Evolutionary conservation across 2,113 vertebrate species (phyloP), one percentile per base, ranked within the genome.

Genomic region (Rana temporaria): DNA sequence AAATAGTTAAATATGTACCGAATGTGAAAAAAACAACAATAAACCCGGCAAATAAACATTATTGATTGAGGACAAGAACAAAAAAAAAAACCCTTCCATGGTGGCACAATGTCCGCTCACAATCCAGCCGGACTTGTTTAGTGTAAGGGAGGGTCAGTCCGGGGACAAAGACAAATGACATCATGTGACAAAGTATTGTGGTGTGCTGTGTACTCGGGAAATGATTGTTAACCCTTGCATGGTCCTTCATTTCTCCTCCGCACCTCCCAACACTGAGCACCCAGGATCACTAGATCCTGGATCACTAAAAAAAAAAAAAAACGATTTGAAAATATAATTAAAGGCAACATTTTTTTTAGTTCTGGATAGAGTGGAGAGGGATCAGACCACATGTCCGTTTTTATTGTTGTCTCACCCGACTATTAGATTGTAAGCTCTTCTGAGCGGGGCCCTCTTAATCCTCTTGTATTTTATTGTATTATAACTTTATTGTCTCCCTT

Each of bases 111-210:
- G 26, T 32, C 18, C 18, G 64, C 52, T 79, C 62, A 67, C 55
- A 20, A 18, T 30, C 53, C 53, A 42, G 80, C 52, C 55, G 14
- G 52, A 42, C 4, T 15, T 82, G 80, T 74, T 75, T 75, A 26
- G 52, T n/a, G 66, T 75, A 4, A 82, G 80, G 80, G 80, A 75
- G 80, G 20, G 80, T 64, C 70, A 19, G 30, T 48, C 55, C 70
- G 11, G 30, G 60, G 30, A 74, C 80, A 82, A 74, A 82, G 22
- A n/a, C 22, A 7, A 11, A 48, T 19, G 26, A 74, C 42, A 66
- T 73, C 79, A 57, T 53, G 4, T 2, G 12, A 59, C 65, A 67
- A 69, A 59, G 55, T 72, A 15, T 7, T 42, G 19, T 69, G 32
- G 19, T 52, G 34, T 8, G n/a, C 8, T 52, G 15, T 59, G 26